These are phyloP conservation scores for Toxonevra muliebris DNA, from an alignment of 2,888 invertebrate species.

Conservation along the genomic window DNA sequence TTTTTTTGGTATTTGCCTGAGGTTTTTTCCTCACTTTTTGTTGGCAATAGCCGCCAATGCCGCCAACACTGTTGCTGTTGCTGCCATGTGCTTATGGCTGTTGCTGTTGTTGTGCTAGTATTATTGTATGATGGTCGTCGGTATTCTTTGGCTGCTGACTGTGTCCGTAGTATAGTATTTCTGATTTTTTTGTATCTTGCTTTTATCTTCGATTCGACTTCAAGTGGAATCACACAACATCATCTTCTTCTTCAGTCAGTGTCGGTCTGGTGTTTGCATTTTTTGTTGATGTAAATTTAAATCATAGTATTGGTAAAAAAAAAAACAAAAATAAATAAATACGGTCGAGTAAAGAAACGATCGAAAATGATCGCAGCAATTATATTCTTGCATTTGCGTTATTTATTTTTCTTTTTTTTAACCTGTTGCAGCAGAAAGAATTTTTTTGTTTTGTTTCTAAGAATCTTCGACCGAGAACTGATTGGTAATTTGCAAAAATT, in stretches of 20 bases:
- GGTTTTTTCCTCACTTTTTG: slow-evolving; percentile 1
- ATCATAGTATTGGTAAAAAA: background rate
- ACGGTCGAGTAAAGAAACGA: background rate
- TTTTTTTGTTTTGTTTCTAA: too few species aligned
- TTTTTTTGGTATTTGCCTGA: slow-evolving; percentile 7
- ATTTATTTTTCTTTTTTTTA: background rate
- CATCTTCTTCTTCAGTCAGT: background rate
- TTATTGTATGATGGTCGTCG: background rate
- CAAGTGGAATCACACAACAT: background rate
- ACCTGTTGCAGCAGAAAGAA: slow-evolving; percentile 1
- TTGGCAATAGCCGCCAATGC: background rate
- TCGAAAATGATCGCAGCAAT: slow-evolving; percentile 16
- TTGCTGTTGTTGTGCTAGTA: background rate
- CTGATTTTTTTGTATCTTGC: background rate
- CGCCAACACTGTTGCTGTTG: background rate
- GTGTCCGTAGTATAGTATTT: slow-evolving; percentile 14
- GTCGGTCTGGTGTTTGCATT: background rate
- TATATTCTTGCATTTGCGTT: slow-evolving; percentile 4
- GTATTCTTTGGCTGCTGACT: slow-evolving; percentile 4
- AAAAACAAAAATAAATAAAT: slow-evolving; percentile 7
- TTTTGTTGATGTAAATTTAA: background rate
- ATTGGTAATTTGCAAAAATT: too few species aligned
- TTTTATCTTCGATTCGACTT: background rate
- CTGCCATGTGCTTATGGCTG: background rate
- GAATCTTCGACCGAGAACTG: too few species aligned